Evolutionary conservation across 2,797 vertebrate genomes (phyloP), one percentile per base, ranked within the genome.

Genomic region (Sebastes paucispinis): DNA sequence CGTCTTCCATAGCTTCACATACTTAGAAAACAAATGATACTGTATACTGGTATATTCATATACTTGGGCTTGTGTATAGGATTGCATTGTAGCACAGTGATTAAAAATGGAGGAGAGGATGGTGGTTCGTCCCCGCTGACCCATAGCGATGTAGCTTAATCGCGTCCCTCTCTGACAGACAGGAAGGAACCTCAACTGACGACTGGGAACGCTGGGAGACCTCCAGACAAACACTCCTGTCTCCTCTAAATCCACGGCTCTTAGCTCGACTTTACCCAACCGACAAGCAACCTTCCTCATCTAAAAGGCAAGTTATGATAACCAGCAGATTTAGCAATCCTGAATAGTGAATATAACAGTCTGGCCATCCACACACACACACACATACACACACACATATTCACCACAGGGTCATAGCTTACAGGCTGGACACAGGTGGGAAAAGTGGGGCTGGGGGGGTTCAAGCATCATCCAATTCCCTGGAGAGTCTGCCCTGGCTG

Each of bases 1-100:
- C 90, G 88, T 91, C 91, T 85, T 93, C 93, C 88, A 91, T 88
- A 93, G 93, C 89, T 96, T 95, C 94, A 96, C 95, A 95, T 94
- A 94, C 89, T 94, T 91, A 86, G 73, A 86, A 89, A 92, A 91
- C 89, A 91, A 89, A 80, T 75, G 71, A 93, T 86, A 91, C 82
- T 90, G 87, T 91, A 85, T 89, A 86, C 82, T 88, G 88, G 70
- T 88, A 85, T 87, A 83, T 84, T 84, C 82, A 88, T 92, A 90
- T 79, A 75, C 78, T 80, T 84, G 85, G 84, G 91, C 88, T 81
- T 87, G 60, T 87, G 87, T 91, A 82, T 88, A 91, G 78, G 83
- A 89, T 94, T 92, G 88, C 90, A 92, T 92, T 91, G 82, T 69
- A 90, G 92, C 92, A 93, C 89, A 93, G 92, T 91, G 90, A 94